Conservation (phyloP, 2,113 vertebrate species). For the Xiphophorus couchianus region DNA sequence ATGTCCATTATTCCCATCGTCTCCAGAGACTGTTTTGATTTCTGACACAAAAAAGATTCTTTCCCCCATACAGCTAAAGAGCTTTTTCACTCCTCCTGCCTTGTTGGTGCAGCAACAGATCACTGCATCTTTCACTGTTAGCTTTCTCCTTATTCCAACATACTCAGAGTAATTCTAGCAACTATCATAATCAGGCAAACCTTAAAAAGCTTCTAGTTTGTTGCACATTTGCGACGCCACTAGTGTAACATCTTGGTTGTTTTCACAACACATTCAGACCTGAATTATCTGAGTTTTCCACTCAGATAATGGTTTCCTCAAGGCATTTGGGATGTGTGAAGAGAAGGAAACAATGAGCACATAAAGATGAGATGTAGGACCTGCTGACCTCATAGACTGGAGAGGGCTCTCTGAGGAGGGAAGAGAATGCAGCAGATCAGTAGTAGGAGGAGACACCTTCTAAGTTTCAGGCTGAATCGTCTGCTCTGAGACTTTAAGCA, state of each 20-base stretch:
- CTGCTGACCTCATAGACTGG: conserved; percentile 40
- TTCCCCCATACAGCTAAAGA: conserved; percentile 6
- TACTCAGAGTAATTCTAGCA: conserved; percentile 26
- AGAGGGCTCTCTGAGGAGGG: conserved; percentile 41
- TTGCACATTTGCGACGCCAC: conserved; percentile 53
- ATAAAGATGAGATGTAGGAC: conserved; percentile 35
- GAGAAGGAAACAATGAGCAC: conserved; percentile 31
- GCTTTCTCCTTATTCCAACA: conserved; percentile 27
- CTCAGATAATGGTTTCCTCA: conserved; percentile 73
- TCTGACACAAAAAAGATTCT: conserved; percentile 28
- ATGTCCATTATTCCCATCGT: conserved; percentile 65
- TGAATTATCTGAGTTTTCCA: conserved; percentile 71
- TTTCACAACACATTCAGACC: conserved; percentile 62
- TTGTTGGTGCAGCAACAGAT: conserved; percentile 25
- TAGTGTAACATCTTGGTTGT: conserved; percentile 59
- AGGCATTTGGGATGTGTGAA: conserved; percentile 52
- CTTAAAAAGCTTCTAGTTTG: conserved; percentile 55
- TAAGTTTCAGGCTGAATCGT: conserved; percentile 50
- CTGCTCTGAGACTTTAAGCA: conserved; percentile 61
- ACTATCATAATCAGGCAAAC: conserved; percentile 6
- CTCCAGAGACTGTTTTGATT: conserved; percentile 57
- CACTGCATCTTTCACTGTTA: background rate
- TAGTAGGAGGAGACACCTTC: conserved; percentile 31
- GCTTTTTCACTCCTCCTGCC: conserved; percentile 14
- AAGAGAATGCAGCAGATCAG: conserved; percentile 47